Evolutionary conservation across 2,797 vertebrate species (phyloP).

Genomic region (Numenius phaeopus): DNA sequence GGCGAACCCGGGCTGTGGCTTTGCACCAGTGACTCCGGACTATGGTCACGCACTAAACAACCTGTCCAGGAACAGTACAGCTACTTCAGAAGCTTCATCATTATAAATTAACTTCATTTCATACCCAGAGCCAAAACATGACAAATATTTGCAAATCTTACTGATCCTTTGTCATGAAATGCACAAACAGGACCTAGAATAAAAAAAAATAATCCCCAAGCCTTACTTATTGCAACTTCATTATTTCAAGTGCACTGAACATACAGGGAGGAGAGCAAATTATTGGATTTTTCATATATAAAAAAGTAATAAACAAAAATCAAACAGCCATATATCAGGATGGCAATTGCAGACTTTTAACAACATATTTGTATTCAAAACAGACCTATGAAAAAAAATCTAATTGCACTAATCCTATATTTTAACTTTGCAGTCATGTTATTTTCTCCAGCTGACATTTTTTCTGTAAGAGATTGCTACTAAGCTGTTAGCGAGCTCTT

Average conservation of each 20-base stretch:
- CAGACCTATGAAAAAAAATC: background rate
- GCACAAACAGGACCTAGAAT: background rate
- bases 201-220: background rate
- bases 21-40: background rate
- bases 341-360: background rate
- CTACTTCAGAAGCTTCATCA: background rate
- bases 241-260: background rate
- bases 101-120: background rate
- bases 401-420: background rate
- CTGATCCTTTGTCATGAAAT: background rate
- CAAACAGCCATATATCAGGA: background rate
- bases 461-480: background rate
- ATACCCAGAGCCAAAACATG: background rate
- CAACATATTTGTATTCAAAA: background rate
- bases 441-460: background rate
- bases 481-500: background rate
- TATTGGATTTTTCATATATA: background rate
- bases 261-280: fast-evolving
- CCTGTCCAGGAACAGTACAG: background rate
- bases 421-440: background rate
- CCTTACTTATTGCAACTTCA: background rate
- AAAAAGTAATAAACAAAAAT: background rate
- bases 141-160: background rate
- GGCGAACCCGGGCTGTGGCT: background rate
- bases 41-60: fast-evolving